Base-by-base conservation (phyloP, 23 tunicate genomes). In the Oikopleura vanhoeffeni region DNA sequence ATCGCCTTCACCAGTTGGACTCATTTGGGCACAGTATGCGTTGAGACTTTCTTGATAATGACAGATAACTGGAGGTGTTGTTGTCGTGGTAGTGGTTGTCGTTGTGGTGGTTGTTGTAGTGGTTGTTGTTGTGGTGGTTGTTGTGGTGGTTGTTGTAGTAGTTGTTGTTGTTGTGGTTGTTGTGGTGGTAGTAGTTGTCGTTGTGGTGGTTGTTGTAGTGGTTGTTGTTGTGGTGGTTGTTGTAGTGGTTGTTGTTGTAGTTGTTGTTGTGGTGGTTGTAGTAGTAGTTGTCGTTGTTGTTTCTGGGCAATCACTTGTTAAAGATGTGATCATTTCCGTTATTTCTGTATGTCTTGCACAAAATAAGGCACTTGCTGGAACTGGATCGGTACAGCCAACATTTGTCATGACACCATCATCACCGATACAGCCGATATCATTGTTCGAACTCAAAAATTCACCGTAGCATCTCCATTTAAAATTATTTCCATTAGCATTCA, bases 341-440 rank as follows among this genome's bases (percentile, higher is more conserved):
- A 71, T 2, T 2, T 28, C 34, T 38, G 27, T 38, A 4, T 33
- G 27, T 71, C 79, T 71, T 18, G 79, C 32, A 30, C 79, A 71
- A 3, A 24, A 71, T 2, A 30, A 24, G 34, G 36, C 79, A 71
- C 38, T 71, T 30, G 27, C 38, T 2, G 2, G 35, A 30, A 18
- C 35, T 71, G 79, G 79, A 71, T 71, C 79, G 2, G 79, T 18
- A 71, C 79, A 71, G 2, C 79, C 79, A 71, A 71, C 79, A 30
- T 71, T 71, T 71, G 79, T 71, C 35, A 18, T 71, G 36, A 2
- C 32, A 38, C 79, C 79, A 32, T 71, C 79, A 2, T 13, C 36
- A 30, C 38, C 79, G 79, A 71, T 71, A 71, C 79, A 71, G 34
- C 36, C 79, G 3, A 2, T 38, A 2, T 18, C 35, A 30, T 18